Percentiles rank a stretch among this genome's conserved stretches.
Conservation (phyloP, 1,140 invertebrate genomes). For the Gerris buenoi region DNA sequence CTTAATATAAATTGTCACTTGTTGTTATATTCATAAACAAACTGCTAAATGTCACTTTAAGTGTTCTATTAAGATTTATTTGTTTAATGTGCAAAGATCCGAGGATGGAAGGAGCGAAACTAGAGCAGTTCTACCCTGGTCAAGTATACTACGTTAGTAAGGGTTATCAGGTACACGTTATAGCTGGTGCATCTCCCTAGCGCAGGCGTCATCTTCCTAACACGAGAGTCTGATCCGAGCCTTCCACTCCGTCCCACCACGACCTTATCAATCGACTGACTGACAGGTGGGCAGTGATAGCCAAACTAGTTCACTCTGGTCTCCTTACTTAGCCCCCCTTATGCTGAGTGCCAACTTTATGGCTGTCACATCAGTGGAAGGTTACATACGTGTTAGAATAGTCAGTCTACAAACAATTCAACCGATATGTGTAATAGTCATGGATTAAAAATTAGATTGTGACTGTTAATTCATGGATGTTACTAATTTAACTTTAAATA, state of each 20-base stretch:
- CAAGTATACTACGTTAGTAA: slow-evolving; percentile 81
- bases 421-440: no score
- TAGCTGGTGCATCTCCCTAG: slow-evolving; percentile 30
- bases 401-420: no score
- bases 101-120: slow-evolving; percentile 34
- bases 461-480: no score
- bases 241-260: neutral
- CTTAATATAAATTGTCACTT: no score
- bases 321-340: neutral
- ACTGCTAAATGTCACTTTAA: no score
- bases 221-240: neutral
- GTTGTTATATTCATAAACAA: no score
- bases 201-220: slow-evolving; percentile 1
- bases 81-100: neutral
- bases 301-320: neutral
- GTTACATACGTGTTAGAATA: no score
- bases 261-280: neutral
- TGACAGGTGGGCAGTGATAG: neutral
- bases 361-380: no score
- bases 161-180: slow-evolving; percentile 71
- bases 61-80: no score
- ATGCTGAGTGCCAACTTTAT: no score
- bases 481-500: no score
- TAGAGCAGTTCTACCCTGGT: slow-evolving; percentile 69
- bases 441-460: no score